A percentile compares a stretch with the other conserved stretches of the same genome.
These are phyloP conservation scores for Podotricha telesiphe DNA, from an alignment of 2,888 invertebrate genomes.

Conservation along the genomic window DNA sequence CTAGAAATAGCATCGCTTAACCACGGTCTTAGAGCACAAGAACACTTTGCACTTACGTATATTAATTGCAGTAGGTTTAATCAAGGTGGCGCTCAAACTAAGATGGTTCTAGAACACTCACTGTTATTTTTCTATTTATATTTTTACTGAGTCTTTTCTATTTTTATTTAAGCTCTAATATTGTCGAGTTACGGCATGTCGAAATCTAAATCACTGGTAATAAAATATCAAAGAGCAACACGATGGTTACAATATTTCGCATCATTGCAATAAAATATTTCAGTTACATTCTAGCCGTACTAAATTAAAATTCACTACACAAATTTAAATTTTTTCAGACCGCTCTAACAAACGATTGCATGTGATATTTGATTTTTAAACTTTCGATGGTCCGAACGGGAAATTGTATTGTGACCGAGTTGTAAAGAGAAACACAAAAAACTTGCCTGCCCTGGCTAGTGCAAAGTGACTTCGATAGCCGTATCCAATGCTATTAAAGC, in stretches of 20 bases:
- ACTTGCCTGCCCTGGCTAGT: background rate
- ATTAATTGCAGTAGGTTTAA: too few species aligned
- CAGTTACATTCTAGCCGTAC: background rate
- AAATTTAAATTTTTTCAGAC: background rate
- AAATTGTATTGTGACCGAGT: background rate
- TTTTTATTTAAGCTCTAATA: background rate
- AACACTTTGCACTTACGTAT: too few species aligned
- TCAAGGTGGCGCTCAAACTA: too few species aligned
- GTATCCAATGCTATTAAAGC: background rate
- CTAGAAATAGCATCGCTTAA: too few species aligned
- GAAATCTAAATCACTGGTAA: background rate
- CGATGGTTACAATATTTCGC: background rate
- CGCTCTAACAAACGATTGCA: constrained; percentile 1
- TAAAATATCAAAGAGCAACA: background rate
- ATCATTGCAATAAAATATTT: background rate
- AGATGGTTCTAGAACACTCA: too few species aligned
- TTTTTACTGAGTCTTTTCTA: background rate
- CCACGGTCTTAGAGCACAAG: background rate
- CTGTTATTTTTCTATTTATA: too few species aligned
- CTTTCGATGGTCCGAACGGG: background rate
- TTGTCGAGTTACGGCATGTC: background rate
- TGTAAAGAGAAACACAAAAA: background rate
- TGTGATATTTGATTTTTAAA: constrained; percentile 1
- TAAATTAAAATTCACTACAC: background rate
- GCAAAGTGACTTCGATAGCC: background rate